phyloP scores from a whole-genome alignment of 1,140 invertebrate species.

The Liolophura sinensis region DNA sequence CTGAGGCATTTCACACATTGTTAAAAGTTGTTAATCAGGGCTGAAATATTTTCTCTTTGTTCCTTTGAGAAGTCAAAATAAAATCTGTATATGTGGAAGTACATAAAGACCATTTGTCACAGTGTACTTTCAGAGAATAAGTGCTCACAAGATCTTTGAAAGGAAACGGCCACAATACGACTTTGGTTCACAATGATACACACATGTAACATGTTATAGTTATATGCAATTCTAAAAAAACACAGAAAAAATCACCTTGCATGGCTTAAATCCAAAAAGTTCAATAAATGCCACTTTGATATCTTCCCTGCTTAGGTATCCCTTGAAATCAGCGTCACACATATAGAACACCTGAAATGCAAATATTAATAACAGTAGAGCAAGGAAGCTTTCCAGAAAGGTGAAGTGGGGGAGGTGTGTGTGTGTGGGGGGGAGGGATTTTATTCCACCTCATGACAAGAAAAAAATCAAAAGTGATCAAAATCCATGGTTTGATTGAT shows the following conservation, averaged over 20 bases:
- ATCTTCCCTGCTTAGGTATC: slow-evolving; percentile 45
- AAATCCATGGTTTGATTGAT: slow-evolving; percentile 2
- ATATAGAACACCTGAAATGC: slow-evolving; percentile 41
- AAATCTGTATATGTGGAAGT: no score
- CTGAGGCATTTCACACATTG: no score
- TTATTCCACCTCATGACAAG: background rate
- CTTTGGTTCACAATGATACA: slow-evolving; percentile 41
- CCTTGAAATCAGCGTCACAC: slow-evolving; percentile 40
- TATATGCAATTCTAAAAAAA: slow-evolving; percentile 11
- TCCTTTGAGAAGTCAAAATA: no score
- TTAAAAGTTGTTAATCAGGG: no score
- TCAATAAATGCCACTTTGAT: slow-evolving; percentile 49
- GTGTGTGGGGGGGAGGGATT: background rate
- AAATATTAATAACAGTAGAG: slow-evolving; percentile 3
- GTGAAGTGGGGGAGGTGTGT: no score
- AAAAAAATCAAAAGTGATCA: background rate
- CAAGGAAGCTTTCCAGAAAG: background rate
- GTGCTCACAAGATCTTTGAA: slow-evolving; percentile 27
- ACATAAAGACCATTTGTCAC: no score
- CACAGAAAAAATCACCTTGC: slow-evolving; percentile 36
- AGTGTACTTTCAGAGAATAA: slow-evolving; percentile 7
- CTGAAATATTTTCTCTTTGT: background rate
- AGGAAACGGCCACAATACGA: slow-evolving; percentile 20
- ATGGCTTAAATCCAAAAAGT: slow-evolving; percentile 53
- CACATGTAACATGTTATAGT: slow-evolving; percentile 9